A percentile compares a stretch with the other conserved stretches of the same genome.
phyloP scores from a whole-genome alignment of 2,797 vertebrate species.

The Triplophysa bombifrons region DNA sequence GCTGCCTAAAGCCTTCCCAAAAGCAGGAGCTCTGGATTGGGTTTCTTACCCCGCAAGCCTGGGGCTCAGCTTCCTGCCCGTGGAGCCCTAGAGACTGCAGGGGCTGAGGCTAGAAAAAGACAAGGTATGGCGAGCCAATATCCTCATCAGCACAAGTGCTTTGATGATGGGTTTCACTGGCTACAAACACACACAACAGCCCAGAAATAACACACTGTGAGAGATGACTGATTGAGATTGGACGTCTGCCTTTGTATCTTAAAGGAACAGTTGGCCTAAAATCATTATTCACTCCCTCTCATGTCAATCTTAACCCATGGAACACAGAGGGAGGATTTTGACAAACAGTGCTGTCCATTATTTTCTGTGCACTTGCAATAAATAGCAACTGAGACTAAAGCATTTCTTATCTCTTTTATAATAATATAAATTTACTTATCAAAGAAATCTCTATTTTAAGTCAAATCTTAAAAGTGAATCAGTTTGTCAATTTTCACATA shows the following conservation, averaged over 20 bases:
- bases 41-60: constrained; percentile 47
- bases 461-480: too few species aligned
- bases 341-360: too few species aligned
- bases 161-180: constrained; percentile 39
- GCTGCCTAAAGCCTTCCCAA: constrained; percentile 27
- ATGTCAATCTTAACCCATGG: neutral
- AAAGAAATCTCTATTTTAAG: too few species aligned
- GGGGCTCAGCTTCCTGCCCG: constrained; percentile 42
- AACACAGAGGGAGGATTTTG: neutral
- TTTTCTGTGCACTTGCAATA: too few species aligned
- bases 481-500: too few species aligned
- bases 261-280: neutral
- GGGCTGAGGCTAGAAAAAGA: constrained; percentile 36
- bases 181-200: constrained; percentile 20
- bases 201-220: constrained; percentile 21
- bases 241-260: constrained; percentile 18
- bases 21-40: constrained; percentile 40
- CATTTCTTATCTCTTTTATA: too few species aligned
- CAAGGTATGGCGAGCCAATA: constrained; percentile 39
- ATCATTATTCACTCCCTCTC: neutral
- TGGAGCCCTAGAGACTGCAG: constrained; percentile 45
- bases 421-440: too few species aligned
- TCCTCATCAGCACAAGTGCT: constrained; percentile 40
- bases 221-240: constrained; percentile 2
- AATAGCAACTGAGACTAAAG: too few species aligned